Conservation (phyloP, 2,888 invertebrate genomes). For the Melolontha melolontha region DNA sequence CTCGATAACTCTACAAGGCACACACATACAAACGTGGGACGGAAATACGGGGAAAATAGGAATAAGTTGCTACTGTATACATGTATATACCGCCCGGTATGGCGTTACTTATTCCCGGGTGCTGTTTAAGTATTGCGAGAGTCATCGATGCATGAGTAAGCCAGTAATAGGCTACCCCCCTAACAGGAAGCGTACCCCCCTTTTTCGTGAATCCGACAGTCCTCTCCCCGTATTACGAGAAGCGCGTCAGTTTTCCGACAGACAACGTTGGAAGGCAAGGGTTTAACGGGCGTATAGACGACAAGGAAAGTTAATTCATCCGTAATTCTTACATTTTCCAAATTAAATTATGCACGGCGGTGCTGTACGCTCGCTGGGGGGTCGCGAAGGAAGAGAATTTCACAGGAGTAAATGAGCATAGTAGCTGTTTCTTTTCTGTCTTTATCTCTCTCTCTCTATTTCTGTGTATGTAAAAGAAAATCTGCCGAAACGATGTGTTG, state of each 20-base stretch:
- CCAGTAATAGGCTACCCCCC: conserved; percentile 59
- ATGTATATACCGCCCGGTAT: too few species aligned
- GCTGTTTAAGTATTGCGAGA: conserved; percentile 58
- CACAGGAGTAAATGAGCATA: too few species aligned
- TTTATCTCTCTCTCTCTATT: too few species aligned
- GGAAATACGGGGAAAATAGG: conserved; percentile 16
- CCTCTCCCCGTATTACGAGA: not conserved
- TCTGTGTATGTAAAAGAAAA: too few species aligned
- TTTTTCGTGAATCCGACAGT: not conserved
- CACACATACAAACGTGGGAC: not conserved
- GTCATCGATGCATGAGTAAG: conserved; percentile 64
- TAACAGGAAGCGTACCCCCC: conserved; percentile 54
- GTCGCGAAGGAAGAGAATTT: too few species aligned
- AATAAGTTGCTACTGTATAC: not conserved
- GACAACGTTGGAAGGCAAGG: conserved; percentile 44
- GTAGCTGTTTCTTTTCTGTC: too few species aligned
- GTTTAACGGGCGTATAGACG: conserved; percentile 27
- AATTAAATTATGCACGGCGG: conserved; percentile 58
- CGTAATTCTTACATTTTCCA: conserved; percentile 65
- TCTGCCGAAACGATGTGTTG: too few species aligned
- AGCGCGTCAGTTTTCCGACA: not conserved
- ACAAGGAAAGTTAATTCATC: conserved; percentile 55
- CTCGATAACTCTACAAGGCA: conserved; percentile 60
- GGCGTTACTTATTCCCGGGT: conserved; percentile 1
- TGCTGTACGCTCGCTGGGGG: conserved; percentile 11